These are phyloP conservation scores for Phaethornis superciliosus DNA, from an alignment of 2,113 vertebrate species.

Conservation along the genomic window DNA sequence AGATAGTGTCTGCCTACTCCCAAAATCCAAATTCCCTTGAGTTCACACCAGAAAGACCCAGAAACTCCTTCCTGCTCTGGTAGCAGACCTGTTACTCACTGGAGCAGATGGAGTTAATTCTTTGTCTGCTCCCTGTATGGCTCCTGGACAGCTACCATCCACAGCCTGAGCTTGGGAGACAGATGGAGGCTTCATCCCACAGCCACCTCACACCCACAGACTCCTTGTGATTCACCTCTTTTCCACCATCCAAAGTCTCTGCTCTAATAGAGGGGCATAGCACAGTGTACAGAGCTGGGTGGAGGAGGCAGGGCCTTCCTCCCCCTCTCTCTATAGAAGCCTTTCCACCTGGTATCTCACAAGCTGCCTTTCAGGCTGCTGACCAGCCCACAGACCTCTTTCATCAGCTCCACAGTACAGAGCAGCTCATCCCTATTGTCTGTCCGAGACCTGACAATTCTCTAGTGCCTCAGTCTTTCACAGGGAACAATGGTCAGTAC, in stretches of 20 bases:
- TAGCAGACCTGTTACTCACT: background rate
- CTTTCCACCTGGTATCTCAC: conserved; percentile 25
- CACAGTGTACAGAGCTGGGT: background rate
- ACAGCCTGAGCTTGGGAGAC: background rate
- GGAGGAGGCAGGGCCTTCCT: background rate
- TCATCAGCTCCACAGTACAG: background rate
- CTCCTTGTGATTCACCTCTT: conserved; percentile 39
- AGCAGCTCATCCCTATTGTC: background rate
- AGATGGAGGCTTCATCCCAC: conserved; percentile 50
- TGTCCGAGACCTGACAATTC: background rate
- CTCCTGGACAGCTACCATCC: background rate
- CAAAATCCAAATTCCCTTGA: background rate
- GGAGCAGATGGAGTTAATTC: conserved; percentile 1
- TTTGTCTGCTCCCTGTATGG: background rate
- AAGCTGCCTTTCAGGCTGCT: background rate
- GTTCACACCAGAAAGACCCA: background rate
- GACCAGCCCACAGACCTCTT: conserved; percentile 13
- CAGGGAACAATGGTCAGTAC: background rate
- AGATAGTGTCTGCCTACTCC: background rate
- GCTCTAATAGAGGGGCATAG: background rate
- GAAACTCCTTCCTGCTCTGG: background rate
- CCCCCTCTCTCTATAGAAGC: background rate
- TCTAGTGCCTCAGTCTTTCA: background rate
- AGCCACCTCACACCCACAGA: conserved; percentile 25
- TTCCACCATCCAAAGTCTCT: background rate